Conservation (phyloP, 2,797 vertebrate species). For the Melanotaenia trifasciata region DNA sequence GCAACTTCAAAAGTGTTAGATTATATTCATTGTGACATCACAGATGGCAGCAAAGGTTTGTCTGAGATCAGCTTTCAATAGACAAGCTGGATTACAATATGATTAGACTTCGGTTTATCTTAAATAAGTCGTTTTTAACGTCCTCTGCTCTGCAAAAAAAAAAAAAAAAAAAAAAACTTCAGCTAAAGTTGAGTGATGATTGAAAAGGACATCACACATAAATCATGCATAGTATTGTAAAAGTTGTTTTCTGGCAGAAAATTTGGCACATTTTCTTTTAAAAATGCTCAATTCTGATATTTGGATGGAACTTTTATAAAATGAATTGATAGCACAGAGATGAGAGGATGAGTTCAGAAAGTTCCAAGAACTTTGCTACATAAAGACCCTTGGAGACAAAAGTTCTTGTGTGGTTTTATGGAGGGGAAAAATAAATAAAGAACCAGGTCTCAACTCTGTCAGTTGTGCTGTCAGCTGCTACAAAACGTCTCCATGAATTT, state of each 20-base stretch:
- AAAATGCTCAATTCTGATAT: slow-evolving; percentile 3
- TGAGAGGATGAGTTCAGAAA: background rate
- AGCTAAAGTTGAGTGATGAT: background rate
- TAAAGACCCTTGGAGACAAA: background rate
- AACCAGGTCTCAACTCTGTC: background rate
- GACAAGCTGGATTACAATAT: slow-evolving; percentile 6
- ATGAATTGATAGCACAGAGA: background rate
- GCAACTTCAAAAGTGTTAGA: slow-evolving; percentile 31
- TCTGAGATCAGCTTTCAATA: slow-evolving; percentile 8
- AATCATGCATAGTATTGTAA: slow-evolving; percentile 50
- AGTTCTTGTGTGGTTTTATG: background rate
- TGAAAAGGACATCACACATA: slow-evolving; percentile 18
- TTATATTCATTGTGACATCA: slow-evolving; percentile 13
- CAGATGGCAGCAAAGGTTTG: slow-evolving; percentile 22
- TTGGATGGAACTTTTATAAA: background rate
- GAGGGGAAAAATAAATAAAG: background rate
- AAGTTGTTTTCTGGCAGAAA: slow-evolving; percentile 24
- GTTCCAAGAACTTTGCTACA: background rate
- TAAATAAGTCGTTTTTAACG: slow-evolving; percentile 39
- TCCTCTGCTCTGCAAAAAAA: slow-evolving; percentile 37
- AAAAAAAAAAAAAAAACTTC: background rate
- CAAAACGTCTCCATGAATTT: background rate
- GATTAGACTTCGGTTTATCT: slow-evolving; percentile 50
- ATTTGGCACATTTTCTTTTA: slow-evolving; percentile 47
- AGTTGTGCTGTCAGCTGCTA: slow-evolving; percentile 14